Evolutionary conservation across 2,888 invertebrate genomes (phyloP).

Genomic region (Dichetophora obliterata): DNA sequence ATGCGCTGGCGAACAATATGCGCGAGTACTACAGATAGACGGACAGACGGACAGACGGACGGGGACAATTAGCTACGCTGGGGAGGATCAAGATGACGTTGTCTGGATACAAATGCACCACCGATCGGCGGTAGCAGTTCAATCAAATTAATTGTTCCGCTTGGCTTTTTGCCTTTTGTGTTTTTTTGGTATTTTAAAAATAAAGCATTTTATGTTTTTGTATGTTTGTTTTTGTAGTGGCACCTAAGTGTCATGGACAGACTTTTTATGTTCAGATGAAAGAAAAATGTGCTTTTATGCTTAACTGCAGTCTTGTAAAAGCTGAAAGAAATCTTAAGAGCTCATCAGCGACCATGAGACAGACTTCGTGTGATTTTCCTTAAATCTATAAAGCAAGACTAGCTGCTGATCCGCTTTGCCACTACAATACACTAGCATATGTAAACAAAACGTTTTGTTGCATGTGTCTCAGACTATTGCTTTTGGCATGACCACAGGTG

Average conservation of each 20-base stretch:
- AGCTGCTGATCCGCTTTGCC: background rate
- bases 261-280: background rate
- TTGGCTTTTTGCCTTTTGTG: slow-evolving; percentile 36
- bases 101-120: slow-evolving; percentile 42
- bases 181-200: background rate
- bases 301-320: background rate
- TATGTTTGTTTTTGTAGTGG: background rate
- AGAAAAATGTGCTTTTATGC: background rate
- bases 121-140: slow-evolving; percentile 65
- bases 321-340: background rate
- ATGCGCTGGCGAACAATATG: background rate
- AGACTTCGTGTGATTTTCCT: background rate
- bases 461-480: slow-evolving; percentile 16
- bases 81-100: background rate
- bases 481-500: background rate
- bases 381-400: background rate
- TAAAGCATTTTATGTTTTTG: background rate
- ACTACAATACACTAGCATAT: background rate
- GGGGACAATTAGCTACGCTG: background rate
- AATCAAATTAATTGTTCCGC: slow-evolving; percentile 66
- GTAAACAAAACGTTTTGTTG: background rate
- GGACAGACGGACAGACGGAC: background rate
- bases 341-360: background rate
- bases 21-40: background rate
- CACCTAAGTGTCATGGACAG: background rate